phyloP scores from a whole-genome alignment of 2,888 invertebrate genomes.

The Orchesella flavescens region DNA sequence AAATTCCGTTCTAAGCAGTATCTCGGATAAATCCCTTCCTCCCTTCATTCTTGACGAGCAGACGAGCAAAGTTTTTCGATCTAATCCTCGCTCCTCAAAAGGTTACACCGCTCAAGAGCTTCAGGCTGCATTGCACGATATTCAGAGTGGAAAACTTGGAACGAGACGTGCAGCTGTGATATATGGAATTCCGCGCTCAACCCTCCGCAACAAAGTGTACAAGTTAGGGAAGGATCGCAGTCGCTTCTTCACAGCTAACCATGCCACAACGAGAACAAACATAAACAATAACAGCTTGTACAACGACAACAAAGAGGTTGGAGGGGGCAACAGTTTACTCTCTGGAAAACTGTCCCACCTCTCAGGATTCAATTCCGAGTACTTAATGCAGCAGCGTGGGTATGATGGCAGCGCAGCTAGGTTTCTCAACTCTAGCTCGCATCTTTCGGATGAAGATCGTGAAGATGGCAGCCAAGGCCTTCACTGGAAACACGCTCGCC shows the following conservation, averaged over 20 bases:
- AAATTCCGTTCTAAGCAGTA: background rate
- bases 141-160: conserved; percentile 92
- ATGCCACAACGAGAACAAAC: conserved; percentile 3
- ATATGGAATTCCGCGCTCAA: conserved; percentile 97
- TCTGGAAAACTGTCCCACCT: conserved; percentile 34
- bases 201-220: conserved; percentile 93
- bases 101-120: conserved; percentile 95
- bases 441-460: conserved; percentile 9
- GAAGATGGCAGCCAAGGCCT: conserved; percentile 42
- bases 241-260: conserved; percentile 64
- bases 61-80: conserved; percentile 54
- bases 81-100: conserved; percentile 67
- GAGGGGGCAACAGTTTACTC: conserved; percentile 75
- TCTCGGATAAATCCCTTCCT: background rate
- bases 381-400: background rate
- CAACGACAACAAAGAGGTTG: conserved; percentile 71
- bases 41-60: conserved; percentile 56
- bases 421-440: background rate
- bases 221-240: conserved; percentile 83
- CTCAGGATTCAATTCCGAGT: conserved; percentile 20
- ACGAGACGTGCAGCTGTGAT: conserved; percentile 91
- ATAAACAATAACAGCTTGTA: conserved; percentile 32
- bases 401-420: background rate
- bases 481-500: background rate
- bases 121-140: conserved; percentile 93